Percentiles rank a stretch among this genome's conserved stretches.
Conservation (phyloP, 2,797 vertebrate genomes). For the Molothrus aeneus region DNA sequence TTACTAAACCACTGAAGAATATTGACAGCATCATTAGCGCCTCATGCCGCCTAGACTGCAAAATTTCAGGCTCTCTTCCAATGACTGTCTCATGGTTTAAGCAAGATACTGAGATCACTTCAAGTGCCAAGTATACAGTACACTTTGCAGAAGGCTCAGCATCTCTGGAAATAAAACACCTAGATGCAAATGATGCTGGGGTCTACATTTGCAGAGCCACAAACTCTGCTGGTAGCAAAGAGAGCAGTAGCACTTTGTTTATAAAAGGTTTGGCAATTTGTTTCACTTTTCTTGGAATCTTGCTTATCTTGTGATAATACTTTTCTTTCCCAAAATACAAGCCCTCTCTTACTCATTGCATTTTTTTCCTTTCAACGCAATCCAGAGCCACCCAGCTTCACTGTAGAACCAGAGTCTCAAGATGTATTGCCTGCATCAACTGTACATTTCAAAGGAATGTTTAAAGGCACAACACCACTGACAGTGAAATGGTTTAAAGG, state of each 20-base stretch:
- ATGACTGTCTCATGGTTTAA: constrained; percentile 96
- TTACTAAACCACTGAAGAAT: constrained; percentile 92
- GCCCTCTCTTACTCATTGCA: constrained; percentile 32
- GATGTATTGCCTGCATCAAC: constrained; percentile 89
- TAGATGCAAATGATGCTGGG: constrained; percentile 89
- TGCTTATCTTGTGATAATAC: background rate
- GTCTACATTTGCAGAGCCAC: constrained; percentile 93
- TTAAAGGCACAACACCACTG: constrained; percentile 91
- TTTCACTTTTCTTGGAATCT: constrained; percentile 5
- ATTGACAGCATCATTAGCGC: constrained; percentile 84
- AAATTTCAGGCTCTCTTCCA: constrained; percentile 93
- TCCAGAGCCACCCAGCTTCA: constrained; percentile 93
- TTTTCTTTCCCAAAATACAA: background rate
- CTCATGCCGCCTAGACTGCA: constrained; percentile 88
- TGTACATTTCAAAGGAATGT: constrained; percentile 85
- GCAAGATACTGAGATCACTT: constrained; percentile 84
- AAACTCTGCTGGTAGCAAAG: constrained; percentile 93
- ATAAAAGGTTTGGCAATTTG: constrained; percentile 88
- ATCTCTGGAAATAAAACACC: constrained; percentile 82
- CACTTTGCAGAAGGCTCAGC: constrained; percentile 90
- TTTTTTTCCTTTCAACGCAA: constrained; percentile 63
- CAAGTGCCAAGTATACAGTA: constrained; percentile 84
- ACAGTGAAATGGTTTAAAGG: constrained; percentile 91
- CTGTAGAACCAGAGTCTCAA: constrained; percentile 85
- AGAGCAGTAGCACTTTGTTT: constrained; percentile 90